Conservation (phyloP, 2,113 vertebrate species). For the Panurus biarmicus region DNA sequence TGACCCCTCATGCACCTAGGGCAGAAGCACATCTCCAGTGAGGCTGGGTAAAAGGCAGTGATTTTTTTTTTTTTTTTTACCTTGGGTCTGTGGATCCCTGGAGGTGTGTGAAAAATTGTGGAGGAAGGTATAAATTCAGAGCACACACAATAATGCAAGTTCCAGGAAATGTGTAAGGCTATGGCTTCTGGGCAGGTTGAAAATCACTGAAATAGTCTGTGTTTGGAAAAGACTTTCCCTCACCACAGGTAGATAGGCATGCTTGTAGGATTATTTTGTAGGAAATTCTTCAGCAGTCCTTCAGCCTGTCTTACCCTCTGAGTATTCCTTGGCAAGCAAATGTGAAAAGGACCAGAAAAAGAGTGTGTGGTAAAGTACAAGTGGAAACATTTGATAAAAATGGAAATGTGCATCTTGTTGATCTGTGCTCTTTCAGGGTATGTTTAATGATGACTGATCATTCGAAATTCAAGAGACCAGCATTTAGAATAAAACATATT, state of each 20-base stretch:
- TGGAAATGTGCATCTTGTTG: background rate
- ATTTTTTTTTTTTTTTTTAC: background rate
- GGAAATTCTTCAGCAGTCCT: background rate
- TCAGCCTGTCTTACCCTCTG: background rate
- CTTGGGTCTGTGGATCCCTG: background rate
- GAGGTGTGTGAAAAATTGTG: background rate
- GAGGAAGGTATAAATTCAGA: background rate
- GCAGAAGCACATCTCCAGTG: background rate
- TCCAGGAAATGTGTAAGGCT: background rate
- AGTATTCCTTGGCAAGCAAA: background rate
- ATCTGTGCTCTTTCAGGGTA: background rate
- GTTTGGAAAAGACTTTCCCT: background rate
- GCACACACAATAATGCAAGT: background rate
- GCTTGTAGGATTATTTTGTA: background rate
- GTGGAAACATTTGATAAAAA: background rate
- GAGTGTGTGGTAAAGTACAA: background rate
- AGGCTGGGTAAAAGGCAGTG: background rate
- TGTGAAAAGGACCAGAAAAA: background rate
- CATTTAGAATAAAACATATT: background rate
- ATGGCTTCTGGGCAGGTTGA: background rate
- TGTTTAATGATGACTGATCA: background rate
- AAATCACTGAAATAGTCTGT: background rate
- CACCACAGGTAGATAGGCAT: background rate
- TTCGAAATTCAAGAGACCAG: background rate
- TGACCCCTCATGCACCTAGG: background rate